Conservation (phyloP, 2,888 invertebrate species). For the Nipponacmea schrenckii region DNA sequence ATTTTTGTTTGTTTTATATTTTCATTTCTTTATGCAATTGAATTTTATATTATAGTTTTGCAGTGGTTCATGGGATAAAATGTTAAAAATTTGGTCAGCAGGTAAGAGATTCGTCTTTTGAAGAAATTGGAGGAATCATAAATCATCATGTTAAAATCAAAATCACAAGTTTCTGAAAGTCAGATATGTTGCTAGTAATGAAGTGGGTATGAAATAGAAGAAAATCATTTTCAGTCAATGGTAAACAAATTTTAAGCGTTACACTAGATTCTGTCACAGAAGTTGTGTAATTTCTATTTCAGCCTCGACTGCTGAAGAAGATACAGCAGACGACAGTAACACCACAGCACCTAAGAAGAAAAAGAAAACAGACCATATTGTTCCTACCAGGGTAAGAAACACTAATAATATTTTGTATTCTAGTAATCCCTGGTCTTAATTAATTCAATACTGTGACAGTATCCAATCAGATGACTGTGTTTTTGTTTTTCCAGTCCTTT, state of each 20-base stretch:
- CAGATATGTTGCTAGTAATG: too few relatives aligned
- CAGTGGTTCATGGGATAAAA: constrained; percentile 92
- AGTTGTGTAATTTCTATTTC: neutral
- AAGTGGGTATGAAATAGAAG: too few relatives aligned
- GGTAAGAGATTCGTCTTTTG: constrained; percentile 43
- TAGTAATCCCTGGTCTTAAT: too few relatives aligned
- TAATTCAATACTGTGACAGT: too few relatives aligned
- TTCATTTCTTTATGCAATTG: too few relatives aligned
- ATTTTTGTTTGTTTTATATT: too few relatives aligned
- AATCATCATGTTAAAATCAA: too few relatives aligned
- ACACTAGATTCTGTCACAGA: neutral
- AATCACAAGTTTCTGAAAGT: too few relatives aligned
- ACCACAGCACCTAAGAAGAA: constrained; percentile 51
- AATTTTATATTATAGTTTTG: constrained; percentile 67
- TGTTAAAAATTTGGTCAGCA: constrained; percentile 88
- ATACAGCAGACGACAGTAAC: constrained; percentile 49
- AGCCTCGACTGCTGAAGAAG: constrained; percentile 21
- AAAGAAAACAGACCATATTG: constrained; percentile 48
- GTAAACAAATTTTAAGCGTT: neutral
- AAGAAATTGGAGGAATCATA: neutral
- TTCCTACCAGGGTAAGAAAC: constrained; percentile 48
- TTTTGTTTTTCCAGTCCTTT: too few relatives aligned
- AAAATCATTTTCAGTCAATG: too few relatives aligned
- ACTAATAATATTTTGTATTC: too few relatives aligned
- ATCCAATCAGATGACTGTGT: too few relatives aligned